Evolutionary conservation across 1,140 invertebrate genomes (phyloP), one percentile per base, ranked within the genome.

Genomic region (Procambarus virginalis): DNA sequence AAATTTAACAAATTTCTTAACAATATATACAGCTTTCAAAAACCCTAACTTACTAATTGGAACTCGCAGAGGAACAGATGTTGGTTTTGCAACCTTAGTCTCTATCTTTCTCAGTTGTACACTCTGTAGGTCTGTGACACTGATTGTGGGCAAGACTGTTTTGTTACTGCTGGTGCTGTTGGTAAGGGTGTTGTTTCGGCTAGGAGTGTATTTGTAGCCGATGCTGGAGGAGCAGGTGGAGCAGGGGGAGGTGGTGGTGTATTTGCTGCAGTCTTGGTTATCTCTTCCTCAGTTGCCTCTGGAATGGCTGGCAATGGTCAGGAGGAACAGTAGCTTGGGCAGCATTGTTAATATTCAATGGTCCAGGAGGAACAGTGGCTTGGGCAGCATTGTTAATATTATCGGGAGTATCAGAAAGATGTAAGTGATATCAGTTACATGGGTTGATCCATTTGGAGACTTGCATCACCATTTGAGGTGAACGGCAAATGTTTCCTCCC

Each of bases 91-190:
- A 20, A 96, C 95, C 93, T 97, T 96, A 3, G 93, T 93, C 91
- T 96, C 95, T 12, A 96, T 97, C 91, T 96, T 95, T 81, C 97
- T 95, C 51, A 98, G 94, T 92, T 96, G 96, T 0, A 98, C 97
- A 84, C 97, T 97, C 90, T 97, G 96, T 46, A 98, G 94, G 93
- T 98, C 97, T 80, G 97, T 96, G 89, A 97, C 97, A 92, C 97
- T 97, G 93, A 98, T 97, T 9, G 96, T 96, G 0, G 96, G 96
- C 3, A 97, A 93, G 0, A 58, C 73, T 22, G 84, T 83, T 58
- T 91, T 91, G 82, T 49, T 75, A 70, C 55, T 78, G 85, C 58
- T 87, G 78, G 49, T 84, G 80, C 58, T 95, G 94, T 79, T 94
- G 93, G 3, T 78, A 20, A n/a, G 89, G 3, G 89, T 81, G 80